These are phyloP conservation scores for Reticulitermes speratus DNA, from an alignment of 1,140 invertebrate genomes.

Conservation along the genomic window DNA sequence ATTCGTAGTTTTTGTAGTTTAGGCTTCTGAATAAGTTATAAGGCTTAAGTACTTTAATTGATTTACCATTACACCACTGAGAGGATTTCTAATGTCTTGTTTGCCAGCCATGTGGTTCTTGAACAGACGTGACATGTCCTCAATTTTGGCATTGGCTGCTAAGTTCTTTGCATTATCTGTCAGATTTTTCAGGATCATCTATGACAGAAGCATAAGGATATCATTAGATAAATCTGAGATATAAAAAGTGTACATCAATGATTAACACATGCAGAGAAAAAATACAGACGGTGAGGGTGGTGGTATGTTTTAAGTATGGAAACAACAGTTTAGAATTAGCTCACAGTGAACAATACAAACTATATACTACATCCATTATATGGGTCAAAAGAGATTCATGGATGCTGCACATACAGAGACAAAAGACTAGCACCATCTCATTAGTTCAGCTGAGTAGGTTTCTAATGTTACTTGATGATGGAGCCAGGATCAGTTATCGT, in stretches of 20 bases:
- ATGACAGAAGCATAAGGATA: constrained; percentile 39
- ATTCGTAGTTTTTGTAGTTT: too few species aligned
- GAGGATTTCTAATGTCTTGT: constrained; percentile 89
- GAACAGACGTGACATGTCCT: constrained; percentile 93
- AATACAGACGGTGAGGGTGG: neutral
- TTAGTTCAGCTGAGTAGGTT: too few species aligned
- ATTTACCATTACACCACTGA: constrained; percentile 88
- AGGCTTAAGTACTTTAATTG: neutral
- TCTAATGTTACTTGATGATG: too few species aligned
- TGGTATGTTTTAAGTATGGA: too few species aligned
- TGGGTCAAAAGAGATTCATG: too few species aligned
- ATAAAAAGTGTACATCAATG: neutral
- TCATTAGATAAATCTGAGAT: neutral
- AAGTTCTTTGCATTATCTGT: constrained; percentile 95
- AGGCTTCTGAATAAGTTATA: too few species aligned
- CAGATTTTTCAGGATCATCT: constrained; percentile 95
- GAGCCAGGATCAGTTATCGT: too few species aligned
- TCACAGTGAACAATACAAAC: too few species aligned
- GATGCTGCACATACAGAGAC: too few species aligned
- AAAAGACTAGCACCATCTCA: too few species aligned
- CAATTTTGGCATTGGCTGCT: constrained; percentile 95
- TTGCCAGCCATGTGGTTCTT: constrained; percentile 91
- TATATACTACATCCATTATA: too few species aligned
- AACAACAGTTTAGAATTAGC: too few species aligned
- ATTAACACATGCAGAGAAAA: neutral